Base-by-base conservation (phyloP, 64 coral and sea anemone genomes). In the Exaiptasia diaphana region DNA sequence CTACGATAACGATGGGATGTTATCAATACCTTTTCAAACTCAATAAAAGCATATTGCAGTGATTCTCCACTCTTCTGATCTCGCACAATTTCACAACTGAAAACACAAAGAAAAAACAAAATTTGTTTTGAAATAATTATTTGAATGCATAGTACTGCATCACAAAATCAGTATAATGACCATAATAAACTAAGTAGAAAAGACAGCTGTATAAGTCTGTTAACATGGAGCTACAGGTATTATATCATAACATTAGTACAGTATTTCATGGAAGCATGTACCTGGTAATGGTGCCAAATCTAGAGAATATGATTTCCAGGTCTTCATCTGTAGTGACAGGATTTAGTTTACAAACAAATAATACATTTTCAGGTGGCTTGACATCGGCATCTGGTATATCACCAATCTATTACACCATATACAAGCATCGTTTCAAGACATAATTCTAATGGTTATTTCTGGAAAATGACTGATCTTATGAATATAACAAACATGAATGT, bases 21-120 rank as follows among this genome's bases (percentile, higher is more conserved):
- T n/a, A n/a, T n/a, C n/a, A n/a, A n/a, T 85, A 99, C 95, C 13
- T 99, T 99, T 62, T 99, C 95, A 93, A 93, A 99, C 80, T 99
- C 95, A 30, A 99, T 91, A 46, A 99, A 99, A 11, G 95, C 95
- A 82, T 89, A 99, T 48, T 99, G 95, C n/a, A 99, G 59, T 8
- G 95, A 99, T 32, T 99, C 95, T 35, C 85, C 85, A 4, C 65
- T 67, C 21, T 88, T 84, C 22, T 92, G 85, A 40, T 99, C 95
- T 34, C 80, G 75, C 37, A 99, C 91, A 50, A 99, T 83, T 38
- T 99, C 95, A 81, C 95, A 99, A 52, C 95, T 99, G 41, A 68
- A 82, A 69, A 15, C 15, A 75, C 49, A 30, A 31, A 90, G 17
- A 8, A n/a, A 70, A 77, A 3, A 59, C 27, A 55, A 41, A 38